Evolutionary conservation across 2,888 invertebrate species (phyloP).

Genomic region (Drosophila meridiana): DNA sequence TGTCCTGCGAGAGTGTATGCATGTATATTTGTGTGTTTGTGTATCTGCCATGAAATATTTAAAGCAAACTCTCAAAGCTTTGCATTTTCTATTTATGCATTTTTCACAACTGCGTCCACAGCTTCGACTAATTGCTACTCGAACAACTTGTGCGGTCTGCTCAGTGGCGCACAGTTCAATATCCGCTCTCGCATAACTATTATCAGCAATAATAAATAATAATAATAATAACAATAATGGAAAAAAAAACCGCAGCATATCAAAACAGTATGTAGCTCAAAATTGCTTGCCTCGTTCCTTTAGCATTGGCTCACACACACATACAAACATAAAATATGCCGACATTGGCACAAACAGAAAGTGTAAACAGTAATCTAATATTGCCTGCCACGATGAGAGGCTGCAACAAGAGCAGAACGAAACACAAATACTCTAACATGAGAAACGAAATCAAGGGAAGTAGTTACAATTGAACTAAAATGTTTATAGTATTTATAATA

Average conservation of each 20-base stretch:
- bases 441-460: no score
- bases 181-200: conserved; percentile 36
- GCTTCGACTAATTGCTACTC: conserved; percentile 68
- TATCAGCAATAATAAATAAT: conserved; percentile 25
- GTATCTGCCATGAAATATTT: conserved; percentile 69
- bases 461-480: neutral
- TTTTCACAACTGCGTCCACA: conserved; percentile 37
- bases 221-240: conserved; percentile 10
- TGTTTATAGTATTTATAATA: neutral
- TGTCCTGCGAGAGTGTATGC: conserved; percentile 33
- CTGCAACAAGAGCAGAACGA: conserved; percentile 16
- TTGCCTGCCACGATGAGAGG: conserved; percentile 4
- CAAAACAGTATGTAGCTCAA: conserved; percentile 35
- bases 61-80: conserved; percentile 49
- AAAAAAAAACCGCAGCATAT: conserved; percentile 31
- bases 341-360: conserved; percentile 45
- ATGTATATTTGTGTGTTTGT: conserved; percentile 16
- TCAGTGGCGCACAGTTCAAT: conserved; percentile 56
- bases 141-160: conserved; percentile 56
- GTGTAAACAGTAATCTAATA: conserved; percentile 67
- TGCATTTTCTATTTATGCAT: conserved; percentile 42
- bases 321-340: conserved; percentile 34
- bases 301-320: conserved; percentile 7
- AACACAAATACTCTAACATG: conserved; percentile 27
- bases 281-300: conserved; percentile 10